Base-by-base conservation (phyloP, 2,113 vertebrate genomes). In the Centropristis striata region DNA sequence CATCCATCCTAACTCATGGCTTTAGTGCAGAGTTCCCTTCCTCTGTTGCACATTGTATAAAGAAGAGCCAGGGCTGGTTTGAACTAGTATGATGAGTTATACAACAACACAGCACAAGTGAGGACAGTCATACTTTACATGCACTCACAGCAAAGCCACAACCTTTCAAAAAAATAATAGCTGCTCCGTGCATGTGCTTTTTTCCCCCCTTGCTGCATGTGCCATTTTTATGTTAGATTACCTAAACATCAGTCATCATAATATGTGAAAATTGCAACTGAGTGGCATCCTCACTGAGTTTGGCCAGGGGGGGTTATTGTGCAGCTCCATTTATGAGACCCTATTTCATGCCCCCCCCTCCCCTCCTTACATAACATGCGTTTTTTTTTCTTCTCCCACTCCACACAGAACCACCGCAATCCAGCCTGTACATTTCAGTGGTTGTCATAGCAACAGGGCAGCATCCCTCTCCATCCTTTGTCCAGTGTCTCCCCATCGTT, bases 381-480 rank as follows among this genome's bases (percentile, higher is more conserved):
- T 37, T 51, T 58, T 59, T 37, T 46, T 57, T 57, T 0, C 23
- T 49, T 32, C 64, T 54, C 66, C 66, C 82, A 61, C 59, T 79
- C 51, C 27, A 77, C 49, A 88, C 88, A 73, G 79, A 90, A 86
- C 86, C 66, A 90, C 83, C 90, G 82, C 5, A 61, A 86, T 90
- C 80, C 72, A 91, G 92, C 90, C 91, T 92, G 93, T 90, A 91
- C 87, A 89, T 91, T 92, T 89, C 39, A 68, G 91, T 93, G 77
- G 94, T 95, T 69, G 91, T 86, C 91, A 94, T 94, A 77, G 93
- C 89, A 94, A 95, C 94, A 89, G 80, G 83, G 88, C 92, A 92
- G 90, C 93, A 92, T 93, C 90, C 83, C 75, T 83, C 68, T 86
- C 83, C 79, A 90, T 92, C 85, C 87, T 87, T 93, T 90, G 90